Base-by-base conservation (phyloP, 2,113 vertebrate species). In the Cyanoramphus novaezelandiae region DNA sequence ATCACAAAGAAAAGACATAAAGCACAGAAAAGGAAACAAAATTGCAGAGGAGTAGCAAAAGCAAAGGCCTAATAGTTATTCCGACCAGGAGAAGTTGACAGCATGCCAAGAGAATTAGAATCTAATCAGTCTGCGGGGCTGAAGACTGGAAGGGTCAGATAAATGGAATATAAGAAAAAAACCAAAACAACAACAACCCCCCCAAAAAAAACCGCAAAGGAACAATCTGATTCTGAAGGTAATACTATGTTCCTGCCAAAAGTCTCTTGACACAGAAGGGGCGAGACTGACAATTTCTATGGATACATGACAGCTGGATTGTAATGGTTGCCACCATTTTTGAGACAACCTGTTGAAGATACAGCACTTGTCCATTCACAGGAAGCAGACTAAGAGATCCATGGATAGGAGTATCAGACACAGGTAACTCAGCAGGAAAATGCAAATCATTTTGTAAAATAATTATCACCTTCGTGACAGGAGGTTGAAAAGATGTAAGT, bases 201-300 rank as follows among this genome's bases (percentile, higher is more conserved):
- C 29, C 55, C 8, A 57, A 57, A 57, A n/a, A n/a, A n/a, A 21
- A 8, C 11, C 8, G 39, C 59, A 79, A 97, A 81, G 65, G 91
- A 97, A 95, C 92, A 97, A 98, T 97, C 91, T 94, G 94, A 80
- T 96, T 97, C 97, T 97, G 97, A 97, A 96, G 83, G 86, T 74
- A 97, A 95, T 98, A 96, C 97, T 95, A 97, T 97, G 96, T 97
- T 97, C 71, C 85, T 97, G 97, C 92, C 97, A 97, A 95, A 97
- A 97, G 95, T 92, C 86, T 94, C 92, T 97, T 97, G 95, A 97
- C 90, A 96, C 59, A 96, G 91, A 97, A 97, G 94, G 63, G 53
- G 74, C 49, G 72, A 97, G 95, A 97, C 92, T 97, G 95, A 95
- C 84, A 93, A 87, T 97, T 97, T 86, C 50, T 85, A 29, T 9